phyloP scores from a whole-genome alignment of 2,113 vertebrate genomes.

The Ochotona curzoniae region DNA sequence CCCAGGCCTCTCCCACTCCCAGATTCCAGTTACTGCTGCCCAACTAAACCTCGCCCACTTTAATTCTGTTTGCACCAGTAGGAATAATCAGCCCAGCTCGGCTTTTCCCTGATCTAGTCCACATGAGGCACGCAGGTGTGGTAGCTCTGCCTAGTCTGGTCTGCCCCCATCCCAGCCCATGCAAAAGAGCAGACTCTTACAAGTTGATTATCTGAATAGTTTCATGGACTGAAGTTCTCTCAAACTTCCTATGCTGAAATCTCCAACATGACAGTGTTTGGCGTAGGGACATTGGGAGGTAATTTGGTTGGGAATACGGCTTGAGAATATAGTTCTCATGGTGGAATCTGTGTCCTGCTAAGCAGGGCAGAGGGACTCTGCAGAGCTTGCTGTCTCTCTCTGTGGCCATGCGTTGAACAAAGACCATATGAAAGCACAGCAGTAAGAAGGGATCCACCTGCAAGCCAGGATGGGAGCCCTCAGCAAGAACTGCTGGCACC shows the following conservation, averaged over 20 bases:
- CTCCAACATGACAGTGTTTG: neutral
- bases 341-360: neutral
- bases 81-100: too few relatives aligned
- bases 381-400: neutral
- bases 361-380: neutral
- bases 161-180: too few relatives aligned
- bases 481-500: neutral
- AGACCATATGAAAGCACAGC: neutral
- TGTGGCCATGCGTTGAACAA: neutral
- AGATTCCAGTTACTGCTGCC: too few relatives aligned
- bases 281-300: neutral
- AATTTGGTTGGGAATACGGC: neutral
- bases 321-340: neutral
- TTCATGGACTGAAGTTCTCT: neutral
- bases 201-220: neutral
- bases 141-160: too few relatives aligned
- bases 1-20: too few relatives aligned
- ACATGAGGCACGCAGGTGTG: too few relatives aligned
- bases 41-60: too few relatives aligned
- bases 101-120: too few relatives aligned
- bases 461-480: neutral
- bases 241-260: neutral
- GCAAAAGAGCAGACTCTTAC: neutral
- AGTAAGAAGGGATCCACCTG: neutral
- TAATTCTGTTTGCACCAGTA: too few relatives aligned